Base-by-base conservation (phyloP, 2,113 vertebrate species). In the Haemorhous mexicanus region DNA sequence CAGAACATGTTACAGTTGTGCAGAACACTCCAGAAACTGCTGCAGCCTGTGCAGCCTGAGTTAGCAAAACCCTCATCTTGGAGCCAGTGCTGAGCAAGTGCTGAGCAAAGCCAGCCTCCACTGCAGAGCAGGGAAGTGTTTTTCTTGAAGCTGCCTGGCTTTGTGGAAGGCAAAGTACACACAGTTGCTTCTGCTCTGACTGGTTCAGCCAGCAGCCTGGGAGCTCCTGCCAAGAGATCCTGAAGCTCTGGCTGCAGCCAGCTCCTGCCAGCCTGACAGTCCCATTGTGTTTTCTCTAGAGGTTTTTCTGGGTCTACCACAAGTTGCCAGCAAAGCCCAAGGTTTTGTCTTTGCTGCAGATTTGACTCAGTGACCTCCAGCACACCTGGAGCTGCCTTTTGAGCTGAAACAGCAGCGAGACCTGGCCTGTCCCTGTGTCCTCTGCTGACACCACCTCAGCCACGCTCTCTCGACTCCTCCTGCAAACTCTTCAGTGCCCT, bases 11-110 rank as follows among this genome's bases (percentile, higher is more conserved):
- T 16, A 32, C 28, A 41, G 9, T 1, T 37, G 61, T 33, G 61
- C 43, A 39, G 10, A 87, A 32, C 13, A 41, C 23, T 15, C 52
- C 72, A 10, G 50, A 30, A 75, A 41, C 26, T 12, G 22, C 47
- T 17, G 44, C 15, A 53, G 46, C 33, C 53, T 1, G 0, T 30
- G 64, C 46, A 78, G 16, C 11, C 20, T 13, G 39, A 88, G 35
- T 19, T 19, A 32, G 39, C 35, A 64, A 35, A 50, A 74, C 13
- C 3, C n/a, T n/a, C 7, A 12, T 16, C 28, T 0, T 23, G 64
- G 37, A 72, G 41, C 4, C 0, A 0, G 30, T 6, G 30, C 16
- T 0, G 2, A 83, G 44, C 14, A 56, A 58, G 35, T 5, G 44
- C 93, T 43, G 67, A 85, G 86, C 72, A 47, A 52, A 3, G 32